These are phyloP conservation scores for Okapia johnstoni DNA, from an alignment of 2,113 vertebrate genomes.

Conservation along the genomic window DNA sequence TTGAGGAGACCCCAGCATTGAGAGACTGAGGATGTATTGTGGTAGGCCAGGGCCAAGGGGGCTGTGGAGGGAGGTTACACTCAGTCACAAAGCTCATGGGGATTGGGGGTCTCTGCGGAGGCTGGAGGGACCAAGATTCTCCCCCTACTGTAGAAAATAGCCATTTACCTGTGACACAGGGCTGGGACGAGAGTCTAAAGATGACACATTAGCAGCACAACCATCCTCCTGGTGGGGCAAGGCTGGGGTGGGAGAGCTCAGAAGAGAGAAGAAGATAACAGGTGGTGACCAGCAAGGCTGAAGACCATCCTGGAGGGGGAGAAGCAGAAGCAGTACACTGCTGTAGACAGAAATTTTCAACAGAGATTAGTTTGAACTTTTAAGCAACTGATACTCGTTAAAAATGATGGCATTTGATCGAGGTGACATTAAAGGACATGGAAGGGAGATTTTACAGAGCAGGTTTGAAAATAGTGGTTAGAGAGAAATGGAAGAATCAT, in stretches of 20 bases:
- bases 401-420: background rate
- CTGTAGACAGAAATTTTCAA: background rate
- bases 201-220: background rate
- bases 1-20: background rate
- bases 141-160: background rate
- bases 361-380: background rate
- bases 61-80: too few relatives aligned
- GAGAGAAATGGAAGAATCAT: background rate
- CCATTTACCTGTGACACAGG: background rate
- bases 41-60: rapidly evolving
- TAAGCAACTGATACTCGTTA: background rate
- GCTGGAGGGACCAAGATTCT: rapidly evolving
- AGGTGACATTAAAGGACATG: background rate
- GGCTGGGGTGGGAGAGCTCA: background rate
- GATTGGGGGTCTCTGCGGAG: too few relatives aligned
- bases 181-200: background rate
- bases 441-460: background rate
- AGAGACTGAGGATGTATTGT: background rate
- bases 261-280: background rate
- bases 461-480: background rate
- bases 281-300: background rate
- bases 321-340: rapidly evolving
- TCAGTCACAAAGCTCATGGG: rapidly evolving
- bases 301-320: background rate
- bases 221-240: background rate